Percentiles rank a stretch among this genome's conserved stretches.
These are phyloP conservation scores for Sparus aurata DNA, from an alignment of 2,797 vertebrate species.

Conservation along the genomic window DNA sequence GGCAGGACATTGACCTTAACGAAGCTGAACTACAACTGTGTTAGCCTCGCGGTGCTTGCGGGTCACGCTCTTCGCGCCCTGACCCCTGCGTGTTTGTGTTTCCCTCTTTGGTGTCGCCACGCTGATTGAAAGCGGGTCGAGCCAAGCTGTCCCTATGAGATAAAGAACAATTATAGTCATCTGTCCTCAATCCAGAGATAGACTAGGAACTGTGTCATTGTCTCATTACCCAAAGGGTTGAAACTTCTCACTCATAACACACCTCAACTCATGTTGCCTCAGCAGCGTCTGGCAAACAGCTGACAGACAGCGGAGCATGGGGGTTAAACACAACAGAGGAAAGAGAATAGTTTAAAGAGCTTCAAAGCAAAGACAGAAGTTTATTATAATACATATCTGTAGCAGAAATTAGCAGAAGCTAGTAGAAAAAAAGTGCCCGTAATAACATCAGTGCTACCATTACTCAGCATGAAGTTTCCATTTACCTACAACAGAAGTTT, in stretches of 20 bases:
- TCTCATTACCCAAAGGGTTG: constrained; percentile 83
- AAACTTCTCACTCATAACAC: constrained; percentile 70
- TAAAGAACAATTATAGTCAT: constrained; percentile 87
- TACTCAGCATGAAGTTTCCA: constrained; percentile 4
- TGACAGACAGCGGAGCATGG: constrained; percentile 23
- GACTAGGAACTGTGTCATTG: constrained; percentile 88
- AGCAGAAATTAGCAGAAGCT: neutral
- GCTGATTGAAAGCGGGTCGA: constrained; percentile 71
- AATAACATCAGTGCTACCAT: neutral
- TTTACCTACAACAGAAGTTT: neutral
- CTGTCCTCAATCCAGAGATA: constrained; percentile 89
- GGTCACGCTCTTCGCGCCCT: constrained; percentile 39
- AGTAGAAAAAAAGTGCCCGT: neutral
- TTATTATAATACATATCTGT: neutral
- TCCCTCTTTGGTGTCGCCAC: constrained; percentile 66
- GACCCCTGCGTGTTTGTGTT: constrained; percentile 69
- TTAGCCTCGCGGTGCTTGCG: constrained; percentile 1
- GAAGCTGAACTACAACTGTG: neutral
- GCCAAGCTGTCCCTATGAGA: constrained; percentile 82
- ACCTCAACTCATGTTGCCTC: constrained; percentile 65
- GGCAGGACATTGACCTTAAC: neutral
- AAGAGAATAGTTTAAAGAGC: neutral
- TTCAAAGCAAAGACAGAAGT: neutral
- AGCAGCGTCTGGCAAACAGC: constrained; percentile 52
- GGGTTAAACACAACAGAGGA: neutral